Evolutionary conservation across 2,113 vertebrate genomes (phyloP).

Genomic region (Rhea americana): DNA sequence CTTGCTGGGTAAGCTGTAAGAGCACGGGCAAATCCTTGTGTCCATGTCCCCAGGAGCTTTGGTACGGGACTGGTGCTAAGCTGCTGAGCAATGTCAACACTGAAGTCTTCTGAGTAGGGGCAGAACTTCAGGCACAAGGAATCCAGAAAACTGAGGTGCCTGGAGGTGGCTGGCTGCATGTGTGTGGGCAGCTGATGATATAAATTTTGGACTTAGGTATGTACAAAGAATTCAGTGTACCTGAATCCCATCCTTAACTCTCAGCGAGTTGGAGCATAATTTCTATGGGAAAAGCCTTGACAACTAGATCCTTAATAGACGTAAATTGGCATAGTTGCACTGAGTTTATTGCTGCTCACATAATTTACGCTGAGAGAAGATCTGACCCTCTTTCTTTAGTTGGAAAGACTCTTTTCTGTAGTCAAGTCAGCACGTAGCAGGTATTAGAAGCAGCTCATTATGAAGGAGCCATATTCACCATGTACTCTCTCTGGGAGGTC

Average conservation of each 20-base stretch:
- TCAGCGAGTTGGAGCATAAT: background rate
- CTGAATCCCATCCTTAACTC: background rate
- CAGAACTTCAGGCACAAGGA: background rate
- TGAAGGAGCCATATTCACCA: background rate
- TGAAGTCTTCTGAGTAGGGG: background rate
- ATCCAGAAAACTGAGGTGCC: background rate
- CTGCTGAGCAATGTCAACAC: accelerated
- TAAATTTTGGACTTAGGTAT: background rate
- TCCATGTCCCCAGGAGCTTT: background rate
- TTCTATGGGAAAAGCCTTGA: background rate
- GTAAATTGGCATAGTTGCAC: background rate
- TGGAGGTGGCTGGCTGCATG: background rate
- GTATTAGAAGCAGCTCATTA: background rate
- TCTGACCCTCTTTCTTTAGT: background rate
- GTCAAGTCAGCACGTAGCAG: background rate
- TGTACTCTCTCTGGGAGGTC: background rate
- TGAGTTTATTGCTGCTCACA: background rate
- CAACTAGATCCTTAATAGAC: background rate
- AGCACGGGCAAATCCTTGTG: background rate
- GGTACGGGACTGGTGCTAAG: background rate
- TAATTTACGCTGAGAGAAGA: background rate
- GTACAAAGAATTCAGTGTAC: background rate
- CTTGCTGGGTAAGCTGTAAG: background rate
- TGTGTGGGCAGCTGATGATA: background rate
- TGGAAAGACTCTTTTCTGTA: background rate